Conservation (phyloP, 2,113 vertebrate species). For the Coracopsis vasa region DNA sequence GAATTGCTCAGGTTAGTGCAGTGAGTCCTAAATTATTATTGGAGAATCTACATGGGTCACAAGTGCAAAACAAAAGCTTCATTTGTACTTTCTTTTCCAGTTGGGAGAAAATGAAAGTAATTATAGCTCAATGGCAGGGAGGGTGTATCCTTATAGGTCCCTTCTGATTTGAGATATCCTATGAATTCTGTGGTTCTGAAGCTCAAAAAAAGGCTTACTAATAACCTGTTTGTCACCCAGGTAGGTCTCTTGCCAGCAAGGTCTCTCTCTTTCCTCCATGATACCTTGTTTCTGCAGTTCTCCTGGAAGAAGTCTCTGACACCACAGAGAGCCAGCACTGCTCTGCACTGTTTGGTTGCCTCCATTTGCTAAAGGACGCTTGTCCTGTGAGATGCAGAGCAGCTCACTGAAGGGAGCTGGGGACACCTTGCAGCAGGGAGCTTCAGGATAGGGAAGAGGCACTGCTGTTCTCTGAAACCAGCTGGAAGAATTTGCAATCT, state of each 20-base stretch:
- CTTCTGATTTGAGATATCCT: neutral
- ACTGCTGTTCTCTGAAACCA: neutral
- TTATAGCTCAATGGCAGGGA: neutral
- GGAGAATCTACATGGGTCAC: neutral
- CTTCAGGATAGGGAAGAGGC: neutral
- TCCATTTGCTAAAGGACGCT: neutral
- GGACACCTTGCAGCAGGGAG: neutral
- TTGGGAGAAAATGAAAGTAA: neutral
- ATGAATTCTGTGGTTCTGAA: neutral
- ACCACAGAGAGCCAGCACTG: neutral
- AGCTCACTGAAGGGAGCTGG: neutral
- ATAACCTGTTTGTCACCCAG: neutral
- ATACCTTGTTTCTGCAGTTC: neutral
- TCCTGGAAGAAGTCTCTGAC: neutral
- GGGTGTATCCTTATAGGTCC: neutral
- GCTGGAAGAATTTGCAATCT: neutral
- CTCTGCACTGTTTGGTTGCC: neutral
- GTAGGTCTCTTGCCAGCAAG: neutral
- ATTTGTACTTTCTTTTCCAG: neutral
- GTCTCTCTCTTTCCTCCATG: neutral
- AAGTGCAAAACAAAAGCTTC: neutral
- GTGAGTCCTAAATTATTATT: neutral
- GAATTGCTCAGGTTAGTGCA: neutral
- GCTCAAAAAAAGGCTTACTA: neutral
- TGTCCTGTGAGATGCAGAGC: neutral